A percentile compares a stretch with the other conserved stretches of the same genome.
Evolutionary conservation across 2,113 vertebrate species (phyloP).

Genomic region (Promerops cafer): DNA sequence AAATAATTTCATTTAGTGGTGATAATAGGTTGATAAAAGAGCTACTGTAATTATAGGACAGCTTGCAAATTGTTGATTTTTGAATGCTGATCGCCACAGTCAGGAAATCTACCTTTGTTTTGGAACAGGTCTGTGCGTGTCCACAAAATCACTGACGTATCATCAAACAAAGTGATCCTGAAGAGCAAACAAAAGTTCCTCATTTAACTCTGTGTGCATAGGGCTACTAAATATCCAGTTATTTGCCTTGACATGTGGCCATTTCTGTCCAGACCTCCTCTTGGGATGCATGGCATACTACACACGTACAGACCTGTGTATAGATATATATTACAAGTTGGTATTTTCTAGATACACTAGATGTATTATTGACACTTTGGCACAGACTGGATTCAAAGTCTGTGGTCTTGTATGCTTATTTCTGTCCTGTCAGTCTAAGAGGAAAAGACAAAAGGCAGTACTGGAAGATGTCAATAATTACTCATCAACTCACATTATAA

Average conservation of each 20-base stretch:
- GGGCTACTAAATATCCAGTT: background rate
- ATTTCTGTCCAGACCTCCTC: background rate
- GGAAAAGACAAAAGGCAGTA: background rate
- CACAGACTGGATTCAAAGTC: background rate
- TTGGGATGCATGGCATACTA: background rate
- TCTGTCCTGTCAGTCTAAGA: background rate
- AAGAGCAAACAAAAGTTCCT: background rate
- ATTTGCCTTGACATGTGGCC: background rate
- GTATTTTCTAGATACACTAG: background rate
- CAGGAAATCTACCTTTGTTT: background rate
- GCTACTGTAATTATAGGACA: background rate
- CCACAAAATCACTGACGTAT: background rate
- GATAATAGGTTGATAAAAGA: background rate
- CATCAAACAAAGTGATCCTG: background rate
- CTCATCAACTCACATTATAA: background rate
- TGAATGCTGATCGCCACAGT: background rate
- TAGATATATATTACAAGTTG: background rate
- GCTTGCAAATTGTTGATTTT: background rate
- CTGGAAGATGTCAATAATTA: background rate
- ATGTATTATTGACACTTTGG: background rate
- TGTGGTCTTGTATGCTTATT: background rate
- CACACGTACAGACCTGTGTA: background rate
- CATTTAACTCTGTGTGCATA: background rate
- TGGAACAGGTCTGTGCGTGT: background rate
- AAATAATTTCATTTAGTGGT: background rate